Conservation (phyloP, 2,113 vertebrate species). For the Cololabis saira region DNA sequence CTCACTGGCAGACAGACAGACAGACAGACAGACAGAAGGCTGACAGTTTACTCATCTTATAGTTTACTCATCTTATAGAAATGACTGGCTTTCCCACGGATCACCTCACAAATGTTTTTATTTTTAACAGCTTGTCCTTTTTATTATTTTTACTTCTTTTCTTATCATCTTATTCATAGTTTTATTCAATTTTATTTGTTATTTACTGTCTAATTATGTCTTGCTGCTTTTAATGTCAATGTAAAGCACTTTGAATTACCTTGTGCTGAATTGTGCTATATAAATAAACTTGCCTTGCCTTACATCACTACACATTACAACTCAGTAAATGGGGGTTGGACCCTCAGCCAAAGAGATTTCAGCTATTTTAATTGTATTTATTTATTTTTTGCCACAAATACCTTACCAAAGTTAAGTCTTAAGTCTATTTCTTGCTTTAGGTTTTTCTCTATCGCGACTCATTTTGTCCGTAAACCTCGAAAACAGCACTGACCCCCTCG, state of each 20-base stretch:
- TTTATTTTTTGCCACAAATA: background rate
- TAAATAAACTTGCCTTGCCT: too few species aligned
- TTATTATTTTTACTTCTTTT: too few species aligned
- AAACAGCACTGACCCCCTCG: conserved; percentile 9
- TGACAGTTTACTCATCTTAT: too few species aligned
- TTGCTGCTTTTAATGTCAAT: too few species aligned
- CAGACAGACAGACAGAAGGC: conserved; percentile 20
- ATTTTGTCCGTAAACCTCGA: background rate
- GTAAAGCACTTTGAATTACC: too few species aligned
- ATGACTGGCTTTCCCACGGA: background rate
- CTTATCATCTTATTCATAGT: too few species aligned
- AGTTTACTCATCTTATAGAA: conserved; percentile 37
- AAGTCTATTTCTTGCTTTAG: too few species aligned
- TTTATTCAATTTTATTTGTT: too few species aligned
- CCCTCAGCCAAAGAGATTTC: background rate
- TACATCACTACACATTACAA: background rate
- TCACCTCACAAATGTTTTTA: background rate
- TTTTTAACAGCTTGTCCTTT: too few species aligned
- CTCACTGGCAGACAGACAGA: conserved; percentile 31
- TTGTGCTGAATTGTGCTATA: too few species aligned
- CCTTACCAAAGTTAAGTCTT: too few species aligned
- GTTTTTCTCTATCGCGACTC: background rate
- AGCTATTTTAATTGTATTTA: background rate
- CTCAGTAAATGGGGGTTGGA: conserved; percentile 2
- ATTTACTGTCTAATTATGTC: too few species aligned